Base-by-base conservation (phyloP, 2,113 vertebrate genomes). In the Thinocorus orbignyianus region DNA sequence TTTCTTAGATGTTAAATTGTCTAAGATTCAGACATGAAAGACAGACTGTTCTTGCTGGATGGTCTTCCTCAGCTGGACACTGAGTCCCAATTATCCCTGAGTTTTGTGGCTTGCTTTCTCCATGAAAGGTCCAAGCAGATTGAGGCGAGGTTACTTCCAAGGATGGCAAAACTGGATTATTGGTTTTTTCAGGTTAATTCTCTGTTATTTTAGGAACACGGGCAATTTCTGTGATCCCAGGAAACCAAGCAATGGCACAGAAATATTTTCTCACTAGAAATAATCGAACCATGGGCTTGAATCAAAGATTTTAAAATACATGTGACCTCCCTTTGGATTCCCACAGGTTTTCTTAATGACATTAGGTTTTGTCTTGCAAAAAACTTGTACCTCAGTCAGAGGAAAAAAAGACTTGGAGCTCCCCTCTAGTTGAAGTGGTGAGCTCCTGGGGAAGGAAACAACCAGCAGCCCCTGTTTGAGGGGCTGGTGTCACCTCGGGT, bases 381-480 rank as follows among this genome's bases (percentile, higher is more conserved):
- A 41, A 39, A 2, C 16, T 13, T 57, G 6, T 10, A 25, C 41
- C 51, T 5, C 57, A 18, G 12, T 17, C 4, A 15, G 46, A 19
- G 51, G 17, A 15, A 12, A 18, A n/a, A 62, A 55, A 7, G 7
- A 7, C 33, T 37, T 17, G 35, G 18, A 79, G 39, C 28, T 86
- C 28, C 35, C 2, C 3, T 1, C 30, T 5, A 13, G 28, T 44
- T 22, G 9, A 26, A 42, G 3, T 2, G 1, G 13, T 5, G 58
- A 72, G 66, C 11, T 74, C 23, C 33, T 35, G 33, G 55, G 28
- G 35, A 58, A 35, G 66, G 44, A 42, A 23, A 19, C 7, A 26
- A 28, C 10, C 24, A 20, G 28, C 30, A 78, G 70, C 14, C 41
- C 19, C 41, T 0, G 5, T 37, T 2, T 13, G 30, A 48, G 44